Evolutionary conservation across 2,888 invertebrate genomes (phyloP), one percentile per base, ranked within the genome.

Genomic region (Sialis fuliginosa): DNA sequence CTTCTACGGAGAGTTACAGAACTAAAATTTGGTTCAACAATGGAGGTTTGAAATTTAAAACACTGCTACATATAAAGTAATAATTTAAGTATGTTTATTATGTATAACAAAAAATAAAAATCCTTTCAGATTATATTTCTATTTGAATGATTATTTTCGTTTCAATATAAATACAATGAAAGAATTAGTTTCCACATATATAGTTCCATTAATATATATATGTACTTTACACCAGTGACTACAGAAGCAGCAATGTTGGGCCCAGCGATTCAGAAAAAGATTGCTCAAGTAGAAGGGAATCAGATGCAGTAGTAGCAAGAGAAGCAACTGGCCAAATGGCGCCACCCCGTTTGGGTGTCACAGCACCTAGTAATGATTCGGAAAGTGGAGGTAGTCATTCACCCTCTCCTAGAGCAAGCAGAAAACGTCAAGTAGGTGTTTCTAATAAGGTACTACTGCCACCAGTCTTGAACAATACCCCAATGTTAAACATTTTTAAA

Each of bases 261-360:
- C 88, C 88, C 52, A 88, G 88, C 58, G 90, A 90, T 69, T 90
- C 89, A 54, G 90, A 89, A 62, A 80, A 80, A 61, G 89, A 89
- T 65, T 81, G 83, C 63, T 79, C 84, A 48, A 84, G 81, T 53
- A 67, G 81, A 52, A 68, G 80, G 48, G 79, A 80, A 57, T 80
- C 79, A 0, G 80, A 80, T 58, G 67, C 65, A 46, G 60, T 51
- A 44, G 42, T 33, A 33, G 12, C 30, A 44, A 42, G 49, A 13
- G 44, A 43, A 34, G 13, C 42, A 33, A 22, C 41, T 34, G 45
- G 45, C 6, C 42, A 40, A 37, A 33, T 42, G 32, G 31, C 42
- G 49, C 70, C 73, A 45, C 77, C 77, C 4, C 71, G 76, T 55
- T 62, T 80, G 48, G 80, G 78, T 12, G 70, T 81, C 6, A 74